Base-by-base conservation (phyloP, 2,797 vertebrate genomes). In the Hoplostethus atlanticus region DNA sequence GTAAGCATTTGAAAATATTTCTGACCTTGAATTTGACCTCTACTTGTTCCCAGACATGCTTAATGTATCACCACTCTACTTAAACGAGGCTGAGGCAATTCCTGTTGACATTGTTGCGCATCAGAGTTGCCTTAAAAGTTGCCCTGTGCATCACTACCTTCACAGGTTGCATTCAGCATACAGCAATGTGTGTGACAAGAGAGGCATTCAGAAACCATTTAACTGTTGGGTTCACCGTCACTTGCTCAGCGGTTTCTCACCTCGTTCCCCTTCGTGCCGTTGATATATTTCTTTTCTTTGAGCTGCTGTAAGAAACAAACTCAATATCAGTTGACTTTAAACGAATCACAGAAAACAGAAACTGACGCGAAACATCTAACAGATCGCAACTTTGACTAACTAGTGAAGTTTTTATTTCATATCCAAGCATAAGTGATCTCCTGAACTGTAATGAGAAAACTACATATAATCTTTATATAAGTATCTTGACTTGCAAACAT, bases 221-320 rank as follows among this genome's bases (percentile, higher is more conserved):
- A 10, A 42, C 11, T 42, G 10, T 10, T 42, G 3, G 10, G 15
- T 46, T 46, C 16, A 46, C 44, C 15, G 13, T 46, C 44, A 15
- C 30, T 6, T 11, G 6, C 10, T 6, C 3, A 30, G n/a, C 0
- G 6, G 28, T 71, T 7, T 86, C 90, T 81, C 88, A 99, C 98
- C 97, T 99, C 97, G 40, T 96, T 98, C 82, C 97, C 97, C 91
- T 99, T 99, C 77, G 92, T 95, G 82, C 97, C 96, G 21, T 95
- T 92, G 21, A 95, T 95, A 53, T 96, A 96, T 89, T 99, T 99
- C 94, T 96, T 96, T 93, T 99, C 98, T 91, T 98, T 99, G 38
- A 98, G 96, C 92, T 99, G 97, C 97, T 98, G 93, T 81, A 76
- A 79, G 76, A 93, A 59, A 88, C 56, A 83, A 86, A 77, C 4